Base-by-base conservation (phyloP, 1,140 invertebrate genomes). In the Mylabris phalerata region DNA sequence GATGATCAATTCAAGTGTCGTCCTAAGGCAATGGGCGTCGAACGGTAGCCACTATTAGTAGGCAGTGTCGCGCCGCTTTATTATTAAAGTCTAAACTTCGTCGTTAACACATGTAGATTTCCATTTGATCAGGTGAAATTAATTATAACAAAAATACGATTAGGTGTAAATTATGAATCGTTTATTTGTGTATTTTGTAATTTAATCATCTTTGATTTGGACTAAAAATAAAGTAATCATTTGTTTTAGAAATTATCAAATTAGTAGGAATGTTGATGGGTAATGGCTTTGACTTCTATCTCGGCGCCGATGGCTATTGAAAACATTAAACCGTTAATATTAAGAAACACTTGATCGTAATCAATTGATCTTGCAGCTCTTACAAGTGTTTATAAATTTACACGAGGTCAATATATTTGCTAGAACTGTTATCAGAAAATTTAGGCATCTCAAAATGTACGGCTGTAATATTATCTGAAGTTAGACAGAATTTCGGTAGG, bases 21-120 rank as follows among this genome's bases (percentile, higher is more conserved):
- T 54, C 51, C 51, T 54, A 42, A 9, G 51, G 51, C 51, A 43
- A 45, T 54, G 42, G 51, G 51, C 51, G 51, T 54, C 39, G 42
- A 45, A 54, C 51, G 51, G 51, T 54, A 54, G 51, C 51, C 51
- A 54, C 51, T 54, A 54, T 54, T 54, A 54, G 51, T 54, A 45
- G 51, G 51, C 51, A 42, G 51, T 54, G 51, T 54, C 51, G 51
- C 51, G 51, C 51, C 51, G 51, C 51, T 46, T 45, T 54, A 46
- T 54, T 54, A 54, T 54, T 54, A 54, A 54, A 54, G 51, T 42
- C 45, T 54, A 54, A 54, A 27, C 51, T 54, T 54, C 51, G 13
- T 45, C 43, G 9, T 32, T 42, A 54, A 54, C 51, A 54, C 51
- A 45, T 52, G 50, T 52, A 44, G 45, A 43, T 44, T 43, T 26